Conservation (phyloP, 2,797 vertebrate species). For the Trichosurus vulpecula region DNA sequence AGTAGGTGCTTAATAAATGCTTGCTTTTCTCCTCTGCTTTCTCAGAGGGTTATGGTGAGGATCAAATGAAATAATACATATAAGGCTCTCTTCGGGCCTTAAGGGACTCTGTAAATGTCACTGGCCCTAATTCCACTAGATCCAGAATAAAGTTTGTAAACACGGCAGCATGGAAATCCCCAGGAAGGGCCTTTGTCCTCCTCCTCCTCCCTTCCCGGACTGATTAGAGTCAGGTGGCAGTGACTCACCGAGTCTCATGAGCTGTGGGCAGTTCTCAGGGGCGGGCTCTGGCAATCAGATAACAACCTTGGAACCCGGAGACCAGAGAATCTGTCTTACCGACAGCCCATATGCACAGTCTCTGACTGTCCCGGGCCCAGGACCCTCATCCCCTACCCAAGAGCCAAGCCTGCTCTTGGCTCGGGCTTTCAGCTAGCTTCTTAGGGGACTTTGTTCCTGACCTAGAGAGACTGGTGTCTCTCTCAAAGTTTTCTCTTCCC, state of each 20-base stretch:
- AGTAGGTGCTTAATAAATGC: not conserved
- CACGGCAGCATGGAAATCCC: not conserved
- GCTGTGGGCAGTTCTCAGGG: not conserved
- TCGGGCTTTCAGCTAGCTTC: not conserved
- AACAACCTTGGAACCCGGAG: not conserved
- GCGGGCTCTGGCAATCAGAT: not conserved
- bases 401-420: not conserved
- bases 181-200: conserved; percentile 8
- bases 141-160: not conserved
- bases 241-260: conserved; percentile 31
- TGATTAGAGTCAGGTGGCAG: conserved; percentile 31
- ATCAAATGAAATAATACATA: not conserved
- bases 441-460: not conserved
- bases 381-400: too few species aligned
- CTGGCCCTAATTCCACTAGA: not conserved
- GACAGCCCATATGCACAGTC: not conserved
- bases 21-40: not conserved
- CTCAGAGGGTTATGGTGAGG: not conserved
- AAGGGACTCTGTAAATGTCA: not conserved
- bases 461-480: not conserved
- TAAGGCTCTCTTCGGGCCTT: not conserved
- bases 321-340: not conserved
- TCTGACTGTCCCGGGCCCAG: not conserved
- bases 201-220: not conserved
- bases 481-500: not conserved